Evolutionary conservation across 2,797 vertebrate genomes (phyloP).

Genomic region (Lepus oiostolus): DNA sequence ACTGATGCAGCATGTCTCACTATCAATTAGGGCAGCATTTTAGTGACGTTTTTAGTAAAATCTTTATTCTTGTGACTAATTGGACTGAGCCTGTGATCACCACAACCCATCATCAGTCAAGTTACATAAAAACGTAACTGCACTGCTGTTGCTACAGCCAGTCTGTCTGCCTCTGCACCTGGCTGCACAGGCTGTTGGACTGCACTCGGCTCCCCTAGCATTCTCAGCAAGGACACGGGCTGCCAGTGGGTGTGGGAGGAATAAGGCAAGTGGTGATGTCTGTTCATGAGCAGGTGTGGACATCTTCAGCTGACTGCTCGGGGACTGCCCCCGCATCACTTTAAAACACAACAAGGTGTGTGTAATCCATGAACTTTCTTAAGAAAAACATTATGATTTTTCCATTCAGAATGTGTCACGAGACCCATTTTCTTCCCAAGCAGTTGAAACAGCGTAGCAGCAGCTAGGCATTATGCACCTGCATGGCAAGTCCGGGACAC

Average conservation of each 20-base stretch:
- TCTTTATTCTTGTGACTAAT: constrained; percentile 28
- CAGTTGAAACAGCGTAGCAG: neutral
- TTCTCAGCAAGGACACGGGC: neutral
- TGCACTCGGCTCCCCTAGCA: neutral
- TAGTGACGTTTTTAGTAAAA: constrained; percentile 45
- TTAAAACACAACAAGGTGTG: neutral
- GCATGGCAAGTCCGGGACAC: accelerated
- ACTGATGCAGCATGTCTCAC: constrained; percentile 1
- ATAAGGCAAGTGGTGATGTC: neutral
- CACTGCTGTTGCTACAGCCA: too few species aligned
- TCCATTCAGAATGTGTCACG: neutral
- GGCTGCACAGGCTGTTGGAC: neutral
- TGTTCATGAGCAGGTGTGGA: neutral
- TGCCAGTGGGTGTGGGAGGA: neutral
- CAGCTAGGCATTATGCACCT: neutral
- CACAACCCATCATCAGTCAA: neutral
- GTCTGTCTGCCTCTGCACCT: neutral
- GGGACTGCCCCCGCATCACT: neutral
- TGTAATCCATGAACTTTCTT: neutral
- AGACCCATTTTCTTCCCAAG: constrained; percentile 42
- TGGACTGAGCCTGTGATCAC: neutral
- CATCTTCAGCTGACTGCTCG: neutral
- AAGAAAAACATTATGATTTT: neutral
- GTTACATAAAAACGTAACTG: neutral
- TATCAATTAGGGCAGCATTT: constrained; percentile 1